A percentile compares a stretch with the other conserved stretches of the same genome.
Evolutionary conservation across 2,113 vertebrate species (phyloP).

Genomic region (Onychostruthus taczanowskii): DNA sequence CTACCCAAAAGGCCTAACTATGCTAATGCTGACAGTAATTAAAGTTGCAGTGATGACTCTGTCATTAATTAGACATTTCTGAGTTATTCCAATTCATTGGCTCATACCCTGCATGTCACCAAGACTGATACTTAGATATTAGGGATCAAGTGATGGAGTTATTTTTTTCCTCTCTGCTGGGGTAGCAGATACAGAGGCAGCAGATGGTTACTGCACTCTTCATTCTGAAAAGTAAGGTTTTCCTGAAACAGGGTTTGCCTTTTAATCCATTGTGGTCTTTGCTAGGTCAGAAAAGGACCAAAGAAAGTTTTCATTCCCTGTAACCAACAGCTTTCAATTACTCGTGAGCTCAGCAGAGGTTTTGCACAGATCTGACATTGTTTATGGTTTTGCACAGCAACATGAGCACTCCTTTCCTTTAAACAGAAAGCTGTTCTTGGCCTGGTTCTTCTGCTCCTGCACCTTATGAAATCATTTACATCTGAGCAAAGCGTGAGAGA

Average conservation of each 20-base stretch:
- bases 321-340: background rate
- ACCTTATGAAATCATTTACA: background rate
- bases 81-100: background rate
- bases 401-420: background rate
- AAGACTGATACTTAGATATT: background rate
- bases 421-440: background rate
- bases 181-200: background rate
- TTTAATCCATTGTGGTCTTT: background rate
- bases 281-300: background rate
- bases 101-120: background rate
- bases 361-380: background rate
- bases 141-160: background rate
- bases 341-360: background rate
- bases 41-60: background rate
- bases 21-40: background rate
- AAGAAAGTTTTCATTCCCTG: background rate
- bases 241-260: background rate
- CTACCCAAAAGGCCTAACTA: background rate
- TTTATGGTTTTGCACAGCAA: background rate
- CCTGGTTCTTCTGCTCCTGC: background rate
- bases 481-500: background rate
- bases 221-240: background rate
- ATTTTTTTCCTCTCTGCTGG: background rate
- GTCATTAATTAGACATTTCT: background rate
- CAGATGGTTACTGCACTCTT: background rate